phyloP scores from a whole-genome alignment of 1,140 invertebrate species.

The Carcinoscorpius rotundicauda region DNA sequence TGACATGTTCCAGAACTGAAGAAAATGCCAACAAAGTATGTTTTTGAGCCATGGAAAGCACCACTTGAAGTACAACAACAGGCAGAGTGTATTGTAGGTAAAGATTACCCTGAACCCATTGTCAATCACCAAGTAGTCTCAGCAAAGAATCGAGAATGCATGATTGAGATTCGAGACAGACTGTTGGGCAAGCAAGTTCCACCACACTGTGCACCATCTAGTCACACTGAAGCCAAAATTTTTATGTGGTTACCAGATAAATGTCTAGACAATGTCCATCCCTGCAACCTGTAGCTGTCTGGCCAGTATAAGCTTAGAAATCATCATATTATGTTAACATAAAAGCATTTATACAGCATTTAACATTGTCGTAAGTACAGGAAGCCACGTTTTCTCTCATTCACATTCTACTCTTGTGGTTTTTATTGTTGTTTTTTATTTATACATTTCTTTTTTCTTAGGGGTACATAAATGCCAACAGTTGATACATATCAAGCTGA shows the following conservation, averaged over 20 bases:
- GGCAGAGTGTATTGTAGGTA: conserved; percentile 66
- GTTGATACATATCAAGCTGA: no score
- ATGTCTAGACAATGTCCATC: neutral
- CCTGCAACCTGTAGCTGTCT: neutral
- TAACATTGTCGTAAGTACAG: no score
- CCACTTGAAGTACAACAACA: conserved; percentile 58
- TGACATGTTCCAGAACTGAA: conserved; percentile 67
- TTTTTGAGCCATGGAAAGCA: conserved; percentile 80
- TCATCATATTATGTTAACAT: no score
- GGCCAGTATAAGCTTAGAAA: no score
- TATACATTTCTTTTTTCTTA: no score
- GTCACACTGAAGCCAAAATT: conserved; percentile 44
- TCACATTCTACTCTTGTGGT: no score
- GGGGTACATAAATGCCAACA: no score
- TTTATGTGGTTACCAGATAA: conserved; percentile 32
- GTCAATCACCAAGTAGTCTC: conserved; percentile 62
- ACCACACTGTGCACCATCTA: conserved; percentile 48
- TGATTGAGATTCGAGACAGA: conserved; percentile 61
- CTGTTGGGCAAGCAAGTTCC: conserved; percentile 19
- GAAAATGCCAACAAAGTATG: conserved; percentile 67
- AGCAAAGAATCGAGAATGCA: conserved; percentile 63
- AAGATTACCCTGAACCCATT: conserved; percentile 74
- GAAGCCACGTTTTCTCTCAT: no score
- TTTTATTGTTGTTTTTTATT: no score
- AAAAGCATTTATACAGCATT: no score